A percentile compares a stretch with the other conserved stretches of the same genome.
phyloP scores from a whole-genome alignment of 2,797 vertebrate genomes.

The Enteromius afrohamiltoni region DNA sequence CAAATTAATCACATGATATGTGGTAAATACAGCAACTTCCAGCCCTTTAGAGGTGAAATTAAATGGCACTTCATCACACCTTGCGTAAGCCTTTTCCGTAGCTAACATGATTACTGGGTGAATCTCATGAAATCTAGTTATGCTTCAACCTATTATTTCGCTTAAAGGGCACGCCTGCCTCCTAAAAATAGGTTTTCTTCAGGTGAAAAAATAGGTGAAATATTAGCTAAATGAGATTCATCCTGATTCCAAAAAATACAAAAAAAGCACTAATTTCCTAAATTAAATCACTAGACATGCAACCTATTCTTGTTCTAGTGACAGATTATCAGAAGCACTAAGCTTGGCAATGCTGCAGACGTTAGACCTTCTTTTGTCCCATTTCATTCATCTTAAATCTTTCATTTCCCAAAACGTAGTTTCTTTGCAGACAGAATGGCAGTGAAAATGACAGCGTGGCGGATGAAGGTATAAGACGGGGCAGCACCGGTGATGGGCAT shows the following conservation, averaged over 20 bases:
- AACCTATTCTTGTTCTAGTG: slow-evolving; percentile 49
- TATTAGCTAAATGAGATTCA: background rate
- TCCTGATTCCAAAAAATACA: background rate
- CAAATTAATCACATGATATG: slow-evolving; percentile 56
- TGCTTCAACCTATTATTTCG: background rate
- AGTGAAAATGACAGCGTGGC: slow-evolving; percentile 71
- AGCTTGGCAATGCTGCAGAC: slow-evolving; percentile 55
- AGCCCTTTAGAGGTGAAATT: slow-evolving; percentile 76
- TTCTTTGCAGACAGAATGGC: slow-evolving; percentile 57
- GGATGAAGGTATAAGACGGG: slow-evolving; percentile 77
- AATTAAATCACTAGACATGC: slow-evolving; percentile 50
- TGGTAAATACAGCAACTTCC: slow-evolving; percentile 68
- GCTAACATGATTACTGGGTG: slow-evolving; percentile 7
- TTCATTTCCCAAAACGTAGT: background rate
- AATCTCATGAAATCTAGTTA: background rate
- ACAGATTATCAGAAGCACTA: slow-evolving; percentile 56
- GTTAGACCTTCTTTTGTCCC: slow-evolving; percentile 29
- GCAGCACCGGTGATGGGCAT: slow-evolving; percentile 70
- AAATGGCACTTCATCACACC: slow-evolving; percentile 44
- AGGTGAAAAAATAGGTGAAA: background rate
- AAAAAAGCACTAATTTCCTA: slow-evolving; percentile 41
- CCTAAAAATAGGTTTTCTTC: background rate
- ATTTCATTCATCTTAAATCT: slow-evolving; percentile 20
- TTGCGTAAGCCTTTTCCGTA: slow-evolving; percentile 37
- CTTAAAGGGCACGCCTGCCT: background rate